These are phyloP conservation scores for Hexactinellida sp. DNA, from an alignment of 37 sponge, comb jelly and placozoan species.

Conservation along the genomic window DNA sequence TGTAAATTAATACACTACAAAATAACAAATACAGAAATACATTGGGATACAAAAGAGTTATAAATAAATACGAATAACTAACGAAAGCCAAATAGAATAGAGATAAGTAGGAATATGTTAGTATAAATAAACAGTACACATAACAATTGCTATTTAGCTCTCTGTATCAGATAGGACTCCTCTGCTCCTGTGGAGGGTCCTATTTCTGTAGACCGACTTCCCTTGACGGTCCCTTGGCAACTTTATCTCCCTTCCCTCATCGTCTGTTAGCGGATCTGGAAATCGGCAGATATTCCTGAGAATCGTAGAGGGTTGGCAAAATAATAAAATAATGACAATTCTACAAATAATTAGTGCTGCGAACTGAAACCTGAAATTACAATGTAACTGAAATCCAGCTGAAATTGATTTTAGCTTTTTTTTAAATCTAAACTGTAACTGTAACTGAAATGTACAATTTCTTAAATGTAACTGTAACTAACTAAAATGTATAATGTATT, in stretches of 20 bases:
- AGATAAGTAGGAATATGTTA: not conserved
- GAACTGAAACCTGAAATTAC: too few relatives aligned
- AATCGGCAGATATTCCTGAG: not conserved
- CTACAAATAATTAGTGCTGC: too few relatives aligned
- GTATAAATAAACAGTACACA: not conserved
- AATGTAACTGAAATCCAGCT: too few relatives aligned
- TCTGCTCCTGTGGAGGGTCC: not conserved
- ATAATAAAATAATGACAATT: too few relatives aligned
- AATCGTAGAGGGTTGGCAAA: conserved; percentile 12
- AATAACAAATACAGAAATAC: not conserved
- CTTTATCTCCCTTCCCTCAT: not conserved
- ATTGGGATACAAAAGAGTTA: not conserved
- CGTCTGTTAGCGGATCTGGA: not conserved
- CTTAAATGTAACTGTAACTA: too few relatives aligned
- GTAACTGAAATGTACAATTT: too few relatives aligned
- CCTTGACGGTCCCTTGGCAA: not conserved
- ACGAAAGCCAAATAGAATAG: not conserved
- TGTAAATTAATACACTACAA: too few relatives aligned
- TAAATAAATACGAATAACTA: not conserved
- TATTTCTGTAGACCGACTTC: conserved; percentile 12
- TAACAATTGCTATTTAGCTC: not conserved
- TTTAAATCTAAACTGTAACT: too few relatives aligned
- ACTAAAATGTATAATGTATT: too few relatives aligned
- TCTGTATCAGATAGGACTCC: not conserved
- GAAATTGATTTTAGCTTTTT: too few relatives aligned